phyloP scores from a whole-genome alignment of 2,113 vertebrate species.

The Toxostoma redivivum region DNA sequence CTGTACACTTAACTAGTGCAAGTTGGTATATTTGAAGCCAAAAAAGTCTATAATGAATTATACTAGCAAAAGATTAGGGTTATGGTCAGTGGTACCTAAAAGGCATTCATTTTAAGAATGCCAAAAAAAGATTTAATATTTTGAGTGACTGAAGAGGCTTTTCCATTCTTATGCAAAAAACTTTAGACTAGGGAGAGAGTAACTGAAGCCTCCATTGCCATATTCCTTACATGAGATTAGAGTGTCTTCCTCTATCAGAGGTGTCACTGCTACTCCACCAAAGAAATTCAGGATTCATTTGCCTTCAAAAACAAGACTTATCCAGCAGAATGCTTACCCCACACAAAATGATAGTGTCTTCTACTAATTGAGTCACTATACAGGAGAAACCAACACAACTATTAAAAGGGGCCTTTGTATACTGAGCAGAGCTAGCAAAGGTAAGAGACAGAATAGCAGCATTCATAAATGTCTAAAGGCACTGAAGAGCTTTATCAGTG shows the following conservation, averaged over 20 bases:
- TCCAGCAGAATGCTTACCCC: neutral
- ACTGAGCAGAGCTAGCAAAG: neutral
- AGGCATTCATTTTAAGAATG: neutral
- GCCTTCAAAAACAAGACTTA: neutral
- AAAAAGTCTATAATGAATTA: neutral
- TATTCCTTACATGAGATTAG: neutral
- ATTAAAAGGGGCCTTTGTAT: neutral
- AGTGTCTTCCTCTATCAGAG: neutral
- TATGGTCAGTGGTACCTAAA: neutral
- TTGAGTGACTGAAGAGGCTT: neutral
- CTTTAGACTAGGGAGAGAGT: neutral
- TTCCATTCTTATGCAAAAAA: neutral
- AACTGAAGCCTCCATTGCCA: neutral
- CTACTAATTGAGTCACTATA: neutral
- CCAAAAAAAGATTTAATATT: neutral
- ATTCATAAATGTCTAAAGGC: constrained; percentile 6
- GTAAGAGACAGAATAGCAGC: neutral
- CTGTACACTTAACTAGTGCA: neutral
- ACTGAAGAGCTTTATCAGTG: neutral
- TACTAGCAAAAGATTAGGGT: neutral
- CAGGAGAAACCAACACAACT: neutral
- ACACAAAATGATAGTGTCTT: neutral
- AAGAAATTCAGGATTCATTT: neutral
- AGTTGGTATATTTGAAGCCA: neutral
- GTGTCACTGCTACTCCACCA: neutral